These are phyloP conservation scores for Smittia aterrima DNA, from an alignment of 2,888 invertebrate genomes.

Conservation along the genomic window DNA sequence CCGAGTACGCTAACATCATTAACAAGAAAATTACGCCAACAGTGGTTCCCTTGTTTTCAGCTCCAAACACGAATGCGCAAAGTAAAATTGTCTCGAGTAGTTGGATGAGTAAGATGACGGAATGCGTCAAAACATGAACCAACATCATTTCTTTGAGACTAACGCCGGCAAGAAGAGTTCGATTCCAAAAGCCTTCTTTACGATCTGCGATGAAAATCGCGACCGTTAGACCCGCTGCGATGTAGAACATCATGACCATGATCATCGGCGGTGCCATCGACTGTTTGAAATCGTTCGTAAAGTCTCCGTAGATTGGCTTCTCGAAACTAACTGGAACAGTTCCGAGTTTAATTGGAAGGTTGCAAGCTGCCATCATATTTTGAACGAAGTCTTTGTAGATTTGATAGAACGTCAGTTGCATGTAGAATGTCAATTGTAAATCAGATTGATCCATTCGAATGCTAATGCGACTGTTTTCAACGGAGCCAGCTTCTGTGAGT, in stretches of 20 bases:
- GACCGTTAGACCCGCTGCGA: constrained; percentile 80
- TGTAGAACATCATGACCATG: constrained; percentile 66
- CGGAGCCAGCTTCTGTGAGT: constrained; percentile 56
- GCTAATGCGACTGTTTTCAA: constrained; percentile 63
- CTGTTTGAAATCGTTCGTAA: constrained; percentile 67
- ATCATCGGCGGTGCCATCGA: constrained; percentile 70
- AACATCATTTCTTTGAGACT: constrained; percentile 74
- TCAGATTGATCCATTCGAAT: constrained; percentile 77
- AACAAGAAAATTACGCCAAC: constrained; percentile 62
- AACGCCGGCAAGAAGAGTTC: constrained; percentile 80
- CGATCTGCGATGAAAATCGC: constrained; percentile 77
- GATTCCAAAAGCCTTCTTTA: constrained; percentile 81
- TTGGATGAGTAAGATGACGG: constrained; percentile 71
- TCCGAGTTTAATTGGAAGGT: constrained; percentile 58
- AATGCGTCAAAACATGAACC: constrained; percentile 76
- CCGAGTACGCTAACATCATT: constrained; percentile 72
- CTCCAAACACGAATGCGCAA: constrained; percentile 52
- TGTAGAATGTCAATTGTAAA: constrained; percentile 74
- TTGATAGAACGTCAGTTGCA: constrained; percentile 67
- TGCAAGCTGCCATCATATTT: constrained; percentile 64
- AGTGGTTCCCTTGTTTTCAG: constrained; percentile 53
- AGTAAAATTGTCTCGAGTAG: constrained; percentile 56
- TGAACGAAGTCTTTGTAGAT: constrained; percentile 67
- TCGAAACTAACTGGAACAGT: constrained; percentile 66
- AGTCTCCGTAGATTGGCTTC: constrained; percentile 67